Conservation (phyloP, 2,888 invertebrate genomes). For the Agriotes lineatus region DNA sequence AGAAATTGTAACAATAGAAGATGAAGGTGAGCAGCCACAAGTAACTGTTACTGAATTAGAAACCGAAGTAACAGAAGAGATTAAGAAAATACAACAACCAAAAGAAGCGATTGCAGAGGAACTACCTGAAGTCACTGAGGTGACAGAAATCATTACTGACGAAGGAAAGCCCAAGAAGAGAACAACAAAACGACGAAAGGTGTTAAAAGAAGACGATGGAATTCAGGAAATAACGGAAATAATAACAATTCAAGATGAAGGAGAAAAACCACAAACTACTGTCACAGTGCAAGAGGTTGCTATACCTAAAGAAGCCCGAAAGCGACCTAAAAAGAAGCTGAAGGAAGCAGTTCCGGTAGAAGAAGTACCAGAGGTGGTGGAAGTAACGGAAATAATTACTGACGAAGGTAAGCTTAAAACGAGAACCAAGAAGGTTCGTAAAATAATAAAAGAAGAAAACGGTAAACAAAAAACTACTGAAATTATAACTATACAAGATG, state of each 20-base stretch:
- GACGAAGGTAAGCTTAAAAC: constrained; percentile 52
- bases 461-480: constrained; percentile 38
- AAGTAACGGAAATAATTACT: constrained; percentile 49
- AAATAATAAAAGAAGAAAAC: constrained; percentile 27
- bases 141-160: constrained; percentile 55
- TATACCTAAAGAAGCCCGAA: constrained; percentile 51
- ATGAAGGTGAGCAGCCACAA: constrained; percentile 57
- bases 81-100: background rate
- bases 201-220: constrained; percentile 30
- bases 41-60: constrained; percentile 56
- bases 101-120: constrained; percentile 48
- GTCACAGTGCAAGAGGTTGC: constrained; percentile 50
- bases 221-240: constrained; percentile 51
- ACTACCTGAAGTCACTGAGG: constrained; percentile 49
- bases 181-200: constrained; percentile 40
- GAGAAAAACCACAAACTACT: constrained; percentile 58
- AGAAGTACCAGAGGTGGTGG: constrained; percentile 40
- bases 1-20: constrained; percentile 56
- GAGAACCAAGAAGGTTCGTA: constrained; percentile 43
- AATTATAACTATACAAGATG: constrained; percentile 54
- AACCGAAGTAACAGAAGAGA: constrained; percentile 16
- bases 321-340: constrained; percentile 38
- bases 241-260: constrained; percentile 63
- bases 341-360: constrained; percentile 38
- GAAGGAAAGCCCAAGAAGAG: constrained; percentile 46